Conservation (phyloP, 2,113 vertebrate genomes). For the Phodopus roborovskii region DNA sequence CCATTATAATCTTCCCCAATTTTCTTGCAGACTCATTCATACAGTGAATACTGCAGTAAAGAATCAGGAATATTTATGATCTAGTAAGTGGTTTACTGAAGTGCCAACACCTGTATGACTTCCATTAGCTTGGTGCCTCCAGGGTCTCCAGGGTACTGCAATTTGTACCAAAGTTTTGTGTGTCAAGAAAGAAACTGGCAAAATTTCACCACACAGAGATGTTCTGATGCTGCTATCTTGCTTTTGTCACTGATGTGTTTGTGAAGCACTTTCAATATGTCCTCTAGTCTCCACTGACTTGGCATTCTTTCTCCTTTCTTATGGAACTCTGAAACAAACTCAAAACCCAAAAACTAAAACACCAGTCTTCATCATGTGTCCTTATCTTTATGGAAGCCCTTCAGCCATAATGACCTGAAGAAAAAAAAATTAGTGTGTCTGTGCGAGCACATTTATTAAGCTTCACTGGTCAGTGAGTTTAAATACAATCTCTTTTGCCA, state of each 20-base stretch:
- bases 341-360: background rate
- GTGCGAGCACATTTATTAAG: background rate
- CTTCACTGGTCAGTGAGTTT: background rate
- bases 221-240: background rate
- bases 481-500: background rate
- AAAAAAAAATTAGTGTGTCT: background rate
- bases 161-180: background rate
- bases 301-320: background rate
- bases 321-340: background rate
- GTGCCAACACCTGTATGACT: background rate
- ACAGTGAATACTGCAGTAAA: slow-evolving; percentile 27
- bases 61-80: slow-evolving; percentile 65
- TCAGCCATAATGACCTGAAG: background rate
- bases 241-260: background rate
- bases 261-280: slow-evolving; percentile 44
- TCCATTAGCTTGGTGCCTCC: background rate
- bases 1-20: background rate
- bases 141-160: background rate
- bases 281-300: background rate
- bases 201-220: background rate
- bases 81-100: background rate
- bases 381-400: background rate
- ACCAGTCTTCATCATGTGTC: background rate
- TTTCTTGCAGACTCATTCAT: slow-evolving; percentile 59
- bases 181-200: slow-evolving; percentile 1